These are phyloP conservation scores for Tethea ocularis DNA, from an alignment of 2,888 invertebrate genomes.

Conservation along the genomic window DNA sequence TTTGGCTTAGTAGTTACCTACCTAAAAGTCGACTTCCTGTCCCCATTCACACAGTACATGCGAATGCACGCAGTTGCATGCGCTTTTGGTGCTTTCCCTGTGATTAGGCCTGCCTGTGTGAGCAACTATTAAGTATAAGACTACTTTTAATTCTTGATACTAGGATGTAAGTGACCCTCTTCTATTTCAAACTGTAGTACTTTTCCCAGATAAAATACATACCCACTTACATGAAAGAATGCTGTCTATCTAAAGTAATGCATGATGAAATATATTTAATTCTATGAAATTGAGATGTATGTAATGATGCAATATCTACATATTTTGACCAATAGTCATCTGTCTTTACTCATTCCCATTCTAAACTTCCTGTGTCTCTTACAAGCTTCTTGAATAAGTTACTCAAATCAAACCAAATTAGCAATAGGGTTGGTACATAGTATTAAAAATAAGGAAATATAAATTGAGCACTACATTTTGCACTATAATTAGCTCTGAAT, in stretches of 20 bases:
- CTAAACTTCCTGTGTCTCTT: neutral
- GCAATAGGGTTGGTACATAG: too few species aligned
- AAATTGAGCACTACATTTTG: too few species aligned
- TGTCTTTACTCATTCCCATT: neutral
- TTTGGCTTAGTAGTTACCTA: constrained; percentile 47
- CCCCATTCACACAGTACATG: constrained; percentile 52
- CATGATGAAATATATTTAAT: neutral
- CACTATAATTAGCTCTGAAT: too few species aligned
- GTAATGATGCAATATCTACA: neutral
- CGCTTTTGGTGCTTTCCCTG: constrained; percentile 40
- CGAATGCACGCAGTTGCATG: constrained; percentile 68
- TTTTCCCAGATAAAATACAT: too few species aligned
- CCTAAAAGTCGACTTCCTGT: constrained; percentile 61
- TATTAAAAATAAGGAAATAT: too few species aligned
- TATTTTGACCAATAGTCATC: neutral
- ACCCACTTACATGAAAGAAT: neutral
- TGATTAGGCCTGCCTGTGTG: constrained; percentile 2
- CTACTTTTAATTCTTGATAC: neutral
- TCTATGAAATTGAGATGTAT: neutral
- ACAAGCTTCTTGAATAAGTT: neutral
- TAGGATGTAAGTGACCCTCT: neutral
- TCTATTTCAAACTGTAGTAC: neutral
- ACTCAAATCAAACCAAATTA: too few species aligned
- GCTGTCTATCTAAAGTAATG: neutral
- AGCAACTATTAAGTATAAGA: neutral